A percentile compares a stretch with the other conserved stretches of the same genome.
phyloP scores from a whole-genome alignment of 2,113 vertebrate species.

The Peromyscus californicus region DNA sequence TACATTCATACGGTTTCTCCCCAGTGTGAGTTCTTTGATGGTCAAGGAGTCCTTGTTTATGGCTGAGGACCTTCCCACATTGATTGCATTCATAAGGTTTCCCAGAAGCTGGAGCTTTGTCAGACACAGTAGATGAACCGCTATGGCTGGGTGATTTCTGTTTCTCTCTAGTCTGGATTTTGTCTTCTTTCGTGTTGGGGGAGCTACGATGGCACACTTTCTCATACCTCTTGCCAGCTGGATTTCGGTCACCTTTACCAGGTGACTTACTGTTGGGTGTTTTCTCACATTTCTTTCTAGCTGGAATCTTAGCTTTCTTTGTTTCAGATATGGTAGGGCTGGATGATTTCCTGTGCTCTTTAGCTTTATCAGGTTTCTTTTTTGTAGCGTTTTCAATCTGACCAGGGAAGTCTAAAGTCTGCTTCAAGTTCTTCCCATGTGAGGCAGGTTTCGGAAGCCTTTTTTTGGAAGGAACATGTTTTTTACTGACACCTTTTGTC shows the following conservation, averaged over 20 bases:
- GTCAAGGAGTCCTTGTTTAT: constrained; percentile 81
- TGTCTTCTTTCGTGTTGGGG: constrained; percentile 49
- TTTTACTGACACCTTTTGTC: constrained; percentile 28
- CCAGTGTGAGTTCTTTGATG: constrained; percentile 82
- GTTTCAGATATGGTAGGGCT: constrained; percentile 64
- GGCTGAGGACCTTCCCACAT: constrained; percentile 82
- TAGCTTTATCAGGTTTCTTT: constrained; percentile 74
- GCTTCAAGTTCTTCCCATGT: constrained; percentile 66
- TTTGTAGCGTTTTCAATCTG: constrained; percentile 56
- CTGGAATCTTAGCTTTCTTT: constrained; percentile 76
- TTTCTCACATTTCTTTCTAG: constrained; percentile 81
- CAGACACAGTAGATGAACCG: constrained; percentile 56
- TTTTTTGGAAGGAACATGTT: constrained; percentile 64
- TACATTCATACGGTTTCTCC: constrained; percentile 83
- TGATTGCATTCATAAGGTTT: constrained; percentile 78
- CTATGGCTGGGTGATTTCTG: constrained; percentile 66
- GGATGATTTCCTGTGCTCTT: constrained; percentile 77
- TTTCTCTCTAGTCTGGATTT: constrained; percentile 75
- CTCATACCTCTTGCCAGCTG: constrained; percentile 74
- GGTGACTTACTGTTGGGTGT: constrained; percentile 65
- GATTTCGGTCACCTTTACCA: constrained; percentile 64
- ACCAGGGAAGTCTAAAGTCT: constrained; percentile 62
- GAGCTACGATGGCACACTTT: constrained; percentile 67
- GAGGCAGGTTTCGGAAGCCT: constrained; percentile 54
- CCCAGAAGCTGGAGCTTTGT: constrained; percentile 57